Evolutionary conservation across 2,888 invertebrate species (phyloP), one percentile per base, ranked within the genome.

Genomic region (Drosophila borealis): DNA sequence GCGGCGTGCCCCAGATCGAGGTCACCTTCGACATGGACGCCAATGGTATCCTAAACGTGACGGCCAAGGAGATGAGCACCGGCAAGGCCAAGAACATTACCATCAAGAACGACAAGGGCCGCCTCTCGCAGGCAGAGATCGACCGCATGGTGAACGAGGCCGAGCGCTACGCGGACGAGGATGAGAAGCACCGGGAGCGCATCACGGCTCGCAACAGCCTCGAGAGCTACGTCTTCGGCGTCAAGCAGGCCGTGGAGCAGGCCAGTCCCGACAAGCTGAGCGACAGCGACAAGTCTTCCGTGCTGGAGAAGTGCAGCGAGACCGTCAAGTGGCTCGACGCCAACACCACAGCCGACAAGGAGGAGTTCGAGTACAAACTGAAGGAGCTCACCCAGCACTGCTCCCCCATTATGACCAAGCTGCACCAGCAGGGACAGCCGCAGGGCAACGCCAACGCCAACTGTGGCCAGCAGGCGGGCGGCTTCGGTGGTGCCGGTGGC

Each of bases 1-100:
- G 95, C 78, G 98, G 95, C 90, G 97, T 95, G 75, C 98, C 95
- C 75, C 97, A 95, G 93, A 98, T 95, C 93, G 98, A 96, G 91
- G 96, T 96, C 25, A 96, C 96, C 42, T 96, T 96, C 90, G 91
- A 91, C 57, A 95, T 96, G 89, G 98, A 98, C 89, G 98, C 98
- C 50, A 98, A 99, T 92, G 98, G 98, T 90, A 98, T 98, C 92
- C 93, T 99, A 74, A 97, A 97, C 91, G 97, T 97, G 1, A 95
- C 96, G 0, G 97, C 97, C n/a, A 94, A 95, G 66, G 94, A 94
- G 71, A 94, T 94, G 91, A 94, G 94, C 84, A 94, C 94, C 0
- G 95, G 94, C 25, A 95, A 95, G 76, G 94, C 94, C 70, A 95
- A 95, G 91, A 95, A 95, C 89, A 96, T 97, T 74, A 95, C 95